Conservation (phyloP, 2,113 vertebrate genomes). For the Oriolus oriolus region DNA sequence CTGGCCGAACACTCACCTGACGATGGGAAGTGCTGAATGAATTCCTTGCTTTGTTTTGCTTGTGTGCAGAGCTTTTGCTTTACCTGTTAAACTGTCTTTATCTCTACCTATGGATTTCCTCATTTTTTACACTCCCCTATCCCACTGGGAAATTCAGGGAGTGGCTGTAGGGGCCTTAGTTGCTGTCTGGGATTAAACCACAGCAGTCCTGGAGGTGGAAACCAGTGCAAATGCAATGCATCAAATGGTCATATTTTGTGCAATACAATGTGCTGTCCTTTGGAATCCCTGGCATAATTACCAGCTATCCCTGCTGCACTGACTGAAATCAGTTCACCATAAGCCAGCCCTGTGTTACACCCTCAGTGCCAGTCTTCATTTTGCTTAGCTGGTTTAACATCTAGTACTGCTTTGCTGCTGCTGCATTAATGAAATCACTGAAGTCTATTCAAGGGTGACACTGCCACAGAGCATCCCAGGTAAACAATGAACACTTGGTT, state of each 20-base stretch:
- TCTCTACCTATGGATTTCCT: neutral
- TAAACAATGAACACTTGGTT: neutral
- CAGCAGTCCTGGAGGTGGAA: neutral
- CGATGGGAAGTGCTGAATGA: rapidly evolving
- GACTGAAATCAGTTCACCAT: neutral
- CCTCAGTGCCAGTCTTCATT: neutral
- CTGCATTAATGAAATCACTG: neutral
- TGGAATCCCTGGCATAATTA: neutral
- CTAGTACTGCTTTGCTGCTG: neutral
- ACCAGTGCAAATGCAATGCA: neutral
- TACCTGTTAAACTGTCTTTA: neutral
- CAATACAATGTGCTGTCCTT: neutral
- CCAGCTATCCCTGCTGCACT: neutral
- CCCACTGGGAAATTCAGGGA: neutral
- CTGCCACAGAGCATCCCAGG: neutral
- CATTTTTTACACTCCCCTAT: neutral
- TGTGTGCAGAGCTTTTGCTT: neutral
- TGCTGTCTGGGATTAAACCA: neutral
- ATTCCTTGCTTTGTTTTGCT: neutral
- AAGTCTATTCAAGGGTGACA: neutral
- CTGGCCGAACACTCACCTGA: neutral
- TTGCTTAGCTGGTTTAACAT: neutral
- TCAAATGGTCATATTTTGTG: neutral
- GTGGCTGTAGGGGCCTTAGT: neutral
- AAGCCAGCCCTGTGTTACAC: neutral